Percentiles rank a stretch among this genome's conserved stretches.
phyloP scores from a whole-genome alignment of 2,797 vertebrate genomes.

The Macropodus opercularis region DNA sequence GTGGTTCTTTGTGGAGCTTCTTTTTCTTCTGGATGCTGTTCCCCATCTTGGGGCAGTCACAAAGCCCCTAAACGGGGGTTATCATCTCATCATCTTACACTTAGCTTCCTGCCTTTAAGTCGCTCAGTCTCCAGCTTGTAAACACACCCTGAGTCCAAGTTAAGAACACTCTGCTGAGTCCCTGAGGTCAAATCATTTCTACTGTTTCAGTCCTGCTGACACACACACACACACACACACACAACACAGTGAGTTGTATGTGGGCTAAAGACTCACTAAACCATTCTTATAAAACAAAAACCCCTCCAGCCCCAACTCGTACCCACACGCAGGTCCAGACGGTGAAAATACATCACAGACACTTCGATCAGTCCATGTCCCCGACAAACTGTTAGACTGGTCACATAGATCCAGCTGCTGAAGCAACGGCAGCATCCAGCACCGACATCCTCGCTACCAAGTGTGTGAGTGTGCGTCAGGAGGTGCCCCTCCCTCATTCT shows the following conservation, averaged over 20 bases:
- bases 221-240: constrained; percentile 33
- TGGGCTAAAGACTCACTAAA: constrained; percentile 65
- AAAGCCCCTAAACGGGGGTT: constrained; percentile 55
- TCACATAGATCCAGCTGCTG: constrained; percentile 58
- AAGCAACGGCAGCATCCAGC: constrained; percentile 55
- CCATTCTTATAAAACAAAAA: constrained; percentile 37
- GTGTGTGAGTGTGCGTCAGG: constrained; percentile 39
- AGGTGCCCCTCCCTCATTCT: constrained; percentile 75
- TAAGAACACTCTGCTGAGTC: constrained; percentile 36
- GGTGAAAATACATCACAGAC: constrained; percentile 24
- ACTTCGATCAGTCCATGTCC: constrained; percentile 23
- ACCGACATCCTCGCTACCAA: constrained; percentile 59
- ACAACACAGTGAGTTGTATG: constrained; percentile 11
- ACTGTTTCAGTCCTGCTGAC: constrained; percentile 49
- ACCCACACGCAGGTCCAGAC: constrained; percentile 16
- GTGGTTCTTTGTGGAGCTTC: constrained; percentile 56
- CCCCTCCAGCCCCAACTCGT: constrained; percentile 8
- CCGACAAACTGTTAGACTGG: constrained; percentile 33
- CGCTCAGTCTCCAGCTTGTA: constrained; percentile 24
- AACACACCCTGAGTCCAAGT: constrained; percentile 40
- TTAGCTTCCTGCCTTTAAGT: constrained; percentile 30
- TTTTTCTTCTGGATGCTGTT: constrained; percentile 81
- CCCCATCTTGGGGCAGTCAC: constrained; percentile 75
- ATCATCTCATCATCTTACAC: constrained; percentile 55
- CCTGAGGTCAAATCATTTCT: constrained; percentile 46